Base-by-base conservation (phyloP, 2,888 invertebrate species). In the Microctonus brassicae region DNA sequence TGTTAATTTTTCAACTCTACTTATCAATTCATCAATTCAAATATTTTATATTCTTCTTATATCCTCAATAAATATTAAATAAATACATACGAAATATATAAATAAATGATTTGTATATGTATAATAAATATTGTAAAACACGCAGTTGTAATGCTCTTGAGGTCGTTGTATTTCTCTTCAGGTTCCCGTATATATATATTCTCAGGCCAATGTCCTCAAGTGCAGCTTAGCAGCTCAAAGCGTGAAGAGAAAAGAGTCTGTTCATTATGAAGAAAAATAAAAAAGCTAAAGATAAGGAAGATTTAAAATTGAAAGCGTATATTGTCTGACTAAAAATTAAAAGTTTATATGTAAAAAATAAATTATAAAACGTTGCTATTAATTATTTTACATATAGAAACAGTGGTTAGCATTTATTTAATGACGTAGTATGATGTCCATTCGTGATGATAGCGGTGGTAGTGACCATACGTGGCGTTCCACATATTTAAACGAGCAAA, bases 391-490 rank as follows among this genome's bases (percentile, higher is more conserved):
- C 17, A 67, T 60, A 26, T 52, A 17, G 52, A 13, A 42, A 64
- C 47, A 42, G 47, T 47, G 26, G 47, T 52, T 24, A n/a, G 61
- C n/a, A 60, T 60, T 42, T 60, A 63, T 67, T 42, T 29, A 17
- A 7, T 7, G 24, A 53, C 64, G 52, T 72, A 75, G 75, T 63
- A 3, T 69, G 82, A 78, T 82, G 81, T 73, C 83, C 83, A 80
- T 83, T 83, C 75, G 81, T 78, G 82, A 80, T 78, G 81, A 82
- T 79, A 81, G 74, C 69, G 76, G 76, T 79, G 75, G 47, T 75
- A 78, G 78, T 63, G 68, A 74, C 81, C 78, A 80, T 83, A 83
- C 81, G 82, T 79, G 82, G 83, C 79, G 83, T 83, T 78, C 82
- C 81, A 83, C 81, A 82, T 82, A 82, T 73, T 69, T 52, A 61